Percentiles rank a stretch among this genome's conserved stretches.
phyloP scores from a whole-genome alignment of 1,140 invertebrate genomes.

The Lepeophtheirus salmonis region DNA sequence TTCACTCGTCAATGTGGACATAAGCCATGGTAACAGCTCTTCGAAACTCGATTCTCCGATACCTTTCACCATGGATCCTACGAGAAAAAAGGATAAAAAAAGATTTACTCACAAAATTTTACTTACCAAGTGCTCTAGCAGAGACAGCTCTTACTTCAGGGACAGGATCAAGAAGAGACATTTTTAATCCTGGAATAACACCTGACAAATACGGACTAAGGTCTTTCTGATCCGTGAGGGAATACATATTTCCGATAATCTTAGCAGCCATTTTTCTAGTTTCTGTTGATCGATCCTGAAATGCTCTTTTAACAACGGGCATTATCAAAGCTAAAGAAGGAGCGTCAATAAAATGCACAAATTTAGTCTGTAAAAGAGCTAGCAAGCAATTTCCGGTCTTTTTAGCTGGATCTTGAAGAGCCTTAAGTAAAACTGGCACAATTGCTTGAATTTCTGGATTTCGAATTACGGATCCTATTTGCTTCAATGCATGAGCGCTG shows the following conservation, averaged over 20 bases:
- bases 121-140: conserved; percentile 27
- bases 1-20: conserved; percentile 93
- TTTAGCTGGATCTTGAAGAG: conserved; percentile 86
- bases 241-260: conserved; percentile 82
- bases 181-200: conserved; percentile 90
- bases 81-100: conserved; percentile 11
- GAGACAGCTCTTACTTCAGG: conserved; percentile 54
- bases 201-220: conserved; percentile 85
- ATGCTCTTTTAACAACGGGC: conserved; percentile 92
- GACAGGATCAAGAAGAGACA: conserved; percentile 86
- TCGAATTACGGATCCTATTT: conserved; percentile 90
- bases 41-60: conserved; percentile 92
- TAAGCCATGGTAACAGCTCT: conserved; percentile 87
- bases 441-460: conserved; percentile 93
- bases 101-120: not conserved
- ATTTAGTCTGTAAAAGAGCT: conserved; percentile 84
- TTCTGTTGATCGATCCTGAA: conserved; percentile 89
- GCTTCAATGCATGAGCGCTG: conserved; percentile 76
- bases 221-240: conserved; percentile 94
- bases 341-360: conserved; percentile 98
- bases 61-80: conserved; percentile 88
- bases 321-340: conserved; percentile 95
- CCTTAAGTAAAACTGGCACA: conserved; percentile 71
- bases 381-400: conserved; percentile 81
- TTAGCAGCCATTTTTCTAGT: conserved; percentile 96